Conservation (phyloP, 2,113 vertebrate genomes). For the Dasypus novemcinctus region DNA sequence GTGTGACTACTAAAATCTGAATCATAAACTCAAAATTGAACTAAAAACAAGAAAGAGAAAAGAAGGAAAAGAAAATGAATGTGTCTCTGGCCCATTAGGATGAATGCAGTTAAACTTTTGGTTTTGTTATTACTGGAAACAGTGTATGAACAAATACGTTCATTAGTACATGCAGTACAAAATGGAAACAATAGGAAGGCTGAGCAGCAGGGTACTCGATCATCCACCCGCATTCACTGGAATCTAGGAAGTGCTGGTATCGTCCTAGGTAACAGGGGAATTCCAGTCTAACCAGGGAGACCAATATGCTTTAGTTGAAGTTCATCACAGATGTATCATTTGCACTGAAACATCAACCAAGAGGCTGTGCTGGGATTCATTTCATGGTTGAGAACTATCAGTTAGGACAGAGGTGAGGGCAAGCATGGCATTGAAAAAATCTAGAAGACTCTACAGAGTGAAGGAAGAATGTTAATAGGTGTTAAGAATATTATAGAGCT, state of each 20-base stretch:
- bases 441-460: neutral
- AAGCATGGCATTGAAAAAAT: neutral
- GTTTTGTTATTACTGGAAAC: neutral
- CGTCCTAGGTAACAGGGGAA: neutral
- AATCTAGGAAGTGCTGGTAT: rapidly evolving
- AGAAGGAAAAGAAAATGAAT: neutral
- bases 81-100: neutral
- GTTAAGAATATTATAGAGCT: neutral
- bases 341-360: neutral
- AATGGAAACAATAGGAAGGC: neutral
- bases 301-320: neutral
- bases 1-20: neutral
- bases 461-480: neutral
- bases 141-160: neutral
- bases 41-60: neutral
- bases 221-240: too few relatives aligned
- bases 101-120: neutral
- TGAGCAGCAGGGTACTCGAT: neutral
- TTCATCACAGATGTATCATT: neutral
- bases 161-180: neutral
- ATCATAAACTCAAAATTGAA: neutral
- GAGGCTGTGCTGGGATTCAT: neutral
- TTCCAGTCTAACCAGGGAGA: neutral
- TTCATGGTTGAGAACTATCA: neutral
- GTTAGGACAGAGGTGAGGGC: neutral